phyloP scores from a whole-genome alignment of 2,888 invertebrate genomes.

The Elgonia sp. region DNA sequence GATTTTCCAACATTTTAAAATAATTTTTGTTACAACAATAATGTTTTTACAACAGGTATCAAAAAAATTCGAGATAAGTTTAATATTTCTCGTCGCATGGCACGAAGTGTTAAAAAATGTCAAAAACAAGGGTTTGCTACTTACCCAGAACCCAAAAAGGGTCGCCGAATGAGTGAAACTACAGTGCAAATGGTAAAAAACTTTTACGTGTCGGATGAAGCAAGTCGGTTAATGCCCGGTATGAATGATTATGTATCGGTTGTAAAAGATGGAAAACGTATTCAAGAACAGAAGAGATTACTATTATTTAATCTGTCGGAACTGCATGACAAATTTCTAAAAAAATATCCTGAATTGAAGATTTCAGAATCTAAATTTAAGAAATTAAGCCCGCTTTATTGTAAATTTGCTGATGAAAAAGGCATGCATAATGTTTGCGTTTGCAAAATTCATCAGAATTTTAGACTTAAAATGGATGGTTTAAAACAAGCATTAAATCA shows the following conservation, averaged over 20 bases:
- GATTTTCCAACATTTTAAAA: neutral
- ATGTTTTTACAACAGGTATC: constrained; percentile 13
- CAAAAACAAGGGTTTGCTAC: constrained; percentile 14
- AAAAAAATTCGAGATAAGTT: constrained; percentile 40
- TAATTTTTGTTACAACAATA: neutral
- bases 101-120: constrained; percentile 22
- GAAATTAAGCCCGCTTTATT: constrained; percentile 31
- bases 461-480: constrained; percentile 42
- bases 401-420: constrained; percentile 46
- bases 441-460: constrained; percentile 53
- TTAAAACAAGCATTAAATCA: constrained; percentile 36
- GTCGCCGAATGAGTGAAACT: constrained; percentile 26
- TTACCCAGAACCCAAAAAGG: constrained; percentile 32
- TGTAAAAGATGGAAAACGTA: constrained; percentile 50
- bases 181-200: constrained; percentile 31
- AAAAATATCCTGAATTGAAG: constrained; percentile 38
- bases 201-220: constrained; percentile 54
- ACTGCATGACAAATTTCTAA: constrained; percentile 40
- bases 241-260: constrained; percentile 62
- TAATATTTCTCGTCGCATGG: constrained; percentile 40
- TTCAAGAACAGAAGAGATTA: constrained; percentile 54
- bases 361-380: constrained; percentile 41
- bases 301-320: constrained; percentile 35
- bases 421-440: constrained; percentile 55
- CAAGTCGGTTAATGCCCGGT: constrained; percentile 55